These are phyloP conservation scores for Vultur gryphus DNA, from an alignment of 2,797 vertebrate genomes.

Conservation along the genomic window DNA sequence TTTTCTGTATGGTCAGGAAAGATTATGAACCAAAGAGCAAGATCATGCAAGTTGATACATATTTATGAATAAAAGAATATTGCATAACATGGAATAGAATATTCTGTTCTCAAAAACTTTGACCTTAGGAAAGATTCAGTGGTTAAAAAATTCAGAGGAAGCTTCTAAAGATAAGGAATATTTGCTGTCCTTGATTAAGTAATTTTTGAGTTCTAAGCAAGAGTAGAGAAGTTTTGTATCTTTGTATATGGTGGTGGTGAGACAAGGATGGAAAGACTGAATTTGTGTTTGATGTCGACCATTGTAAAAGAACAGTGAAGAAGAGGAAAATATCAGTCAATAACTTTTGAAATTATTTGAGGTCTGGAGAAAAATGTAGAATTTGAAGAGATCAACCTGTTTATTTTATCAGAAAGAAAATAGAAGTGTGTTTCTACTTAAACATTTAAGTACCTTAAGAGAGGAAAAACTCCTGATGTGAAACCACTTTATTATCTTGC, in stretches of 20 bases:
- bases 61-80: not conserved
- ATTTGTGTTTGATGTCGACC: not conserved
- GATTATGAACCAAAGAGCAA: not conserved
- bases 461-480: not conserved
- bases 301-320: not conserved
- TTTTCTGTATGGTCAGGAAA: not conserved
- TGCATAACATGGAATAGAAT: not conserved
- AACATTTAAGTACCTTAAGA: not conserved
- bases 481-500: not conserved
- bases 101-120: not conserved
- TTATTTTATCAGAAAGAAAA: not conserved
- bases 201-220: not conserved
- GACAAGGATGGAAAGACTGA: not conserved
- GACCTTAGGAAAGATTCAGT: not conserved
- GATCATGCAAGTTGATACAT: not conserved
- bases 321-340: not conserved
- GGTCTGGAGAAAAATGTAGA: not conserved
- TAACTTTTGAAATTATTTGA: not conserved
- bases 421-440: not conserved
- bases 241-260: fast-evolving
- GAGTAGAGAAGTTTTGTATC: not conserved
- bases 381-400: not conserved
- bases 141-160: not conserved
- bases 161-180: not conserved
- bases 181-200: not conserved